Evolutionary conservation across 2,888 invertebrate genomes (phyloP), one percentile per base, ranked within the genome.

Genomic region (Chesias legatella): DNA sequence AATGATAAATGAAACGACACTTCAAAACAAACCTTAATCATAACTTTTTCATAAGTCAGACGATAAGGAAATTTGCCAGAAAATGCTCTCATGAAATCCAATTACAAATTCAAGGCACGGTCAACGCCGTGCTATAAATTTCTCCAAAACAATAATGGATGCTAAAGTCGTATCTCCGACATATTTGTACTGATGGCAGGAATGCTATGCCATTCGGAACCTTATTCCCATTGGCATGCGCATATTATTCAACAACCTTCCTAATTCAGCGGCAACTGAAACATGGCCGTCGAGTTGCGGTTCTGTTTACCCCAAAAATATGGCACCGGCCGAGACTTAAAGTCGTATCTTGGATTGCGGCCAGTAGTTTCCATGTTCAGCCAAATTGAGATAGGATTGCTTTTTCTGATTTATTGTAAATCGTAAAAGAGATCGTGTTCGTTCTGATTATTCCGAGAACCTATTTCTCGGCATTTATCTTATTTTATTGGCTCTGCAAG

Each of bases 101-200:
- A 73, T 74, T 73, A 74, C 62, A 65, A 67, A 75, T 75, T 74
- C 78, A 63, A 63, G 59, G 48, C 74, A 73, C 68, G 68, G 56
- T 56, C 61, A 56, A 56, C 57, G 44, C 31, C 45, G 41, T 54
- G 61, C 67, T 58, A 76, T 75, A 76, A 73, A 76, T 75, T 74
- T 67, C 53, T 46, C 53, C 60, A 66, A 71, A 74, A 77, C 72
- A 72, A 73, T 73, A 70, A 67, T 65, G 64, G 60, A 65, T 64
- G 56, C 58, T 46, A 51, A 48, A 61, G 47, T 53, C 52, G 56
- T 59, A 59, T 55, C 55, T 53, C 48, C 50, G 59, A 55, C 53
- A 58, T 60, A 46, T 58, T 59, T 58, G 51, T 45, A 51, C 40
- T 45, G 44, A 56, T 56, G 53, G 40, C 48, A 51, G 36, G 41